phyloP scores from a whole-genome alignment of 1,140 invertebrate species.

The Anadara kagoshimensis region DNA sequence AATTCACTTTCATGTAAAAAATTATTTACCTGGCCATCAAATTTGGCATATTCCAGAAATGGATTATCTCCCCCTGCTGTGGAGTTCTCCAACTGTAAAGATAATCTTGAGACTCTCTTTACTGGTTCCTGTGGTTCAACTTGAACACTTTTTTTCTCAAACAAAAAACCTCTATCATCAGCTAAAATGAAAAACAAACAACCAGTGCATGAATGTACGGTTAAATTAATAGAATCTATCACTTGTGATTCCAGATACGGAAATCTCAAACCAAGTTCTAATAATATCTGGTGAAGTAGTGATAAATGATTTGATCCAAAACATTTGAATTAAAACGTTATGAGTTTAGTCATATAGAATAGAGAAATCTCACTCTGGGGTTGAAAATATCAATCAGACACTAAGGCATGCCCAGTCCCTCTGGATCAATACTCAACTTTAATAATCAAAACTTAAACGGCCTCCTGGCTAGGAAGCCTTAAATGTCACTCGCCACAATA shows the following conservation, averaged over 20 bases:
- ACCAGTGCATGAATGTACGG: neutral
- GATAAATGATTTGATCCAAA: neutral
- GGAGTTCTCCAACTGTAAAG: constrained; percentile 84
- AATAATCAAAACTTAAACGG: too few species aligned
- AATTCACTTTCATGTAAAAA: neutral
- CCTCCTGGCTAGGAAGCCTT: too few species aligned
- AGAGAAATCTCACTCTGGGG: too few species aligned
- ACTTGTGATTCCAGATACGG: neutral
- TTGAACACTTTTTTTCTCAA: constrained; percentile 74
- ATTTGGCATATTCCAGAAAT: constrained; percentile 91
- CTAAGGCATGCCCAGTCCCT: too few species aligned
- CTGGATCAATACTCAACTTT: too few species aligned
- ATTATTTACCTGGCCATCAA: constrained; percentile 82
- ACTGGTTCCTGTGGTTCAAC: constrained; percentile 12
- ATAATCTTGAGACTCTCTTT: constrained; percentile 76
- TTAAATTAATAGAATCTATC: neutral
- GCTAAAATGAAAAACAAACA: constrained; percentile 59
- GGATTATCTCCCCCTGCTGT: constrained; percentile 86
- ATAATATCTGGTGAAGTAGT: neutral
- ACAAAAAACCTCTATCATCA: constrained; percentile 82
- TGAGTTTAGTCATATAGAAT: neutral
- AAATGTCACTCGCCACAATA: too few species aligned
- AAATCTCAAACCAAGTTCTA: neutral
- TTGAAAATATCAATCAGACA: too few species aligned
- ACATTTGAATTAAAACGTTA: neutral